Base-by-base conservation (phyloP, 2,888 invertebrate species). In the Tetanocera ferruginea region DNA sequence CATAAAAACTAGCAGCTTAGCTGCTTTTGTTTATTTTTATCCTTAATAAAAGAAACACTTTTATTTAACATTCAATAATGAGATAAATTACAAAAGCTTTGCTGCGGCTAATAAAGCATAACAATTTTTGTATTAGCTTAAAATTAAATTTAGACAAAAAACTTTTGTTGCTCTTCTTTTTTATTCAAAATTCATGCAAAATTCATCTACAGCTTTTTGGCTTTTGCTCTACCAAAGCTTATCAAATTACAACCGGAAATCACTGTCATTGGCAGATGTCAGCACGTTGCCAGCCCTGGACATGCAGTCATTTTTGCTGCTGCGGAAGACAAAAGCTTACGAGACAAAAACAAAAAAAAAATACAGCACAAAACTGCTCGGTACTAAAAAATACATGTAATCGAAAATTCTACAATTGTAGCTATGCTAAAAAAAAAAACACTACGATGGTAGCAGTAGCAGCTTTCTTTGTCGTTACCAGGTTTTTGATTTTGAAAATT, bases 181-280 rank as follows among this genome's bases (percentile, higher is more conserved):
- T 8, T 6, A 37, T 37, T 6, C 1, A 43, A 43, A 43, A 11
- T 43, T 14, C 43, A 43, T n/a, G n/a, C n/a, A 43, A 43, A 43
- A 2, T 43, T 14, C 43, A 19, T 25, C 25, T 28, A n/a, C n/a
- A n/a, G 57, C 57, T 60, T 25, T n/a, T 2, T n/a, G 14, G 14
- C 57, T 25, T 25, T 60, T 25, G 57, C 64, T 17, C 2, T 64
- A 5, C n/a, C 31, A 28, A 28, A 64, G 28, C 64, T 31, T 17
- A 64, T 28, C 31, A 64, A 34, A 64, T 64, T 17, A 64, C 64
- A 64, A 64, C 31, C 64, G 64, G 64, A 64, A 64, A 64, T 64
- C 28, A 31, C 64, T 64, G 64, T 34, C 64, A 64, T 2, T 64
- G 64, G 64, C 31, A 64, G 31, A 34, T 64, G 64, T 64, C 34